phyloP scores from a whole-genome alignment of 2,888 invertebrate species.

The Tetranychus piercei region DNA sequence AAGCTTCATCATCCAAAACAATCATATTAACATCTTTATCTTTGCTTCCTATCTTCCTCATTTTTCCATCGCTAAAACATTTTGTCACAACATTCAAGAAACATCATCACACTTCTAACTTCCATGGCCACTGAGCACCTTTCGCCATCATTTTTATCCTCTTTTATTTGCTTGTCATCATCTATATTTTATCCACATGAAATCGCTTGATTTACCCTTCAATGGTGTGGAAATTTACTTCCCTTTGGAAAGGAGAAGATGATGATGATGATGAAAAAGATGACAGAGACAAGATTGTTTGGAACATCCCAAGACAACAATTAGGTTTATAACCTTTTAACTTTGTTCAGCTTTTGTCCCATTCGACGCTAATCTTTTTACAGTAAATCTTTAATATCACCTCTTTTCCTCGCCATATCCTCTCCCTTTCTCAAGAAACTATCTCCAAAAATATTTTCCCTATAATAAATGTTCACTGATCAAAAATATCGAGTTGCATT shows the following conservation, averaged over 20 bases:
- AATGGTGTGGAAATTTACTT: conserved; percentile 1
- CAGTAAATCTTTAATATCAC: background rate
- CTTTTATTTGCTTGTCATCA: background rate
- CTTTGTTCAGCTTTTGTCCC: background rate
- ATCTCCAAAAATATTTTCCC: background rate
- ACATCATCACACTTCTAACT: background rate
- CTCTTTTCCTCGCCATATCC: background rate
- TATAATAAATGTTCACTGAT: background rate
- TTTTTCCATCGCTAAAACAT: background rate
- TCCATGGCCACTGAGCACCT: background rate
- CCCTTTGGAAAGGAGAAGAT: background rate
- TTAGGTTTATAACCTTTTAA: conserved; percentile 1
- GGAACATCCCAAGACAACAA: background rate
- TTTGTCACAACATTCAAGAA: background rate
- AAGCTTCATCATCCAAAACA: background rate
- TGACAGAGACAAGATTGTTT: conserved; percentile 7
- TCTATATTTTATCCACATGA: background rate
- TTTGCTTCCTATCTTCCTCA: background rate
- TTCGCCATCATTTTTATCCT: background rate
- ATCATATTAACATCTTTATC: background rate
- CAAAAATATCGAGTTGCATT: background rate
- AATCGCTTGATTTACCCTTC: background rate
- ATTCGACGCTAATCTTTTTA: background rate
- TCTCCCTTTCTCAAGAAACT: background rate
- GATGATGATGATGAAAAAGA: conserved; percentile 2